Evolutionary conservation across 2,888 invertebrate species (phyloP).

Genomic region (Dicycla oo): DNA sequence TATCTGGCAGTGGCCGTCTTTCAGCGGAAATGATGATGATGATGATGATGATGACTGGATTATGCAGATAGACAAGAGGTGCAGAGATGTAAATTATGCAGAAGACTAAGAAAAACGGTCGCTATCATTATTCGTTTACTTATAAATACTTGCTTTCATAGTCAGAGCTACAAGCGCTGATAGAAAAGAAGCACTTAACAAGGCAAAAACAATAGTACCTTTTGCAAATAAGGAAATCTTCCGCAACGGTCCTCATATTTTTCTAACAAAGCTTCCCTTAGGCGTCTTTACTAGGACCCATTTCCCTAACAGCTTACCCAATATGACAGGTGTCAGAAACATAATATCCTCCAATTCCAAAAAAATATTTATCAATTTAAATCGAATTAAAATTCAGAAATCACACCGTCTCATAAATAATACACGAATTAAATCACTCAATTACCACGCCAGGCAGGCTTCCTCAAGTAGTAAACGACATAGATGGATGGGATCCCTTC

Average conservation of each 20-base stretch:
- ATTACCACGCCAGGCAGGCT: conserved; percentile 61
- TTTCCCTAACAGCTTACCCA: conserved; percentile 36
- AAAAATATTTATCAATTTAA: conserved; percentile 58
- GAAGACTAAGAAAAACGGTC: not conserved
- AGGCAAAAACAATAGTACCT: conserved; percentile 28
- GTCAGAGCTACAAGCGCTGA: not conserved
- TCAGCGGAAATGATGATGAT: no score
- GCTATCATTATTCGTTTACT: not conserved
- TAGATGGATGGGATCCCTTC: conserved; percentile 75
- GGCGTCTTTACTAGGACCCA: conserved; percentile 11
- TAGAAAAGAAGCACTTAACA: conserved; percentile 1
- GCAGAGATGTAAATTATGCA: not conserved
- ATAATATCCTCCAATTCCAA: conserved; percentile 44
- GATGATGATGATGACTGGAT: no score
- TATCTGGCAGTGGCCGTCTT: no score
- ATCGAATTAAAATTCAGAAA: conserved; percentile 61
- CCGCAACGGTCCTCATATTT: conserved; percentile 24
- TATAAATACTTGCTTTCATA: not conserved
- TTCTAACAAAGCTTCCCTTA: conserved; percentile 25
- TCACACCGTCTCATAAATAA: conserved; percentile 60
- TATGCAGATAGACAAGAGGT: no score
- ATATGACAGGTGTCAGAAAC: conserved; percentile 58
- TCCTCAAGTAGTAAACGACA: conserved; percentile 63
- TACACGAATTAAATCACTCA: conserved; percentile 69
- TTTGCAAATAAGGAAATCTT: conserved; percentile 10